These are phyloP conservation scores for Falco rusticolus DNA, from an alignment of 2,797 vertebrate species.

Conservation along the genomic window DNA sequence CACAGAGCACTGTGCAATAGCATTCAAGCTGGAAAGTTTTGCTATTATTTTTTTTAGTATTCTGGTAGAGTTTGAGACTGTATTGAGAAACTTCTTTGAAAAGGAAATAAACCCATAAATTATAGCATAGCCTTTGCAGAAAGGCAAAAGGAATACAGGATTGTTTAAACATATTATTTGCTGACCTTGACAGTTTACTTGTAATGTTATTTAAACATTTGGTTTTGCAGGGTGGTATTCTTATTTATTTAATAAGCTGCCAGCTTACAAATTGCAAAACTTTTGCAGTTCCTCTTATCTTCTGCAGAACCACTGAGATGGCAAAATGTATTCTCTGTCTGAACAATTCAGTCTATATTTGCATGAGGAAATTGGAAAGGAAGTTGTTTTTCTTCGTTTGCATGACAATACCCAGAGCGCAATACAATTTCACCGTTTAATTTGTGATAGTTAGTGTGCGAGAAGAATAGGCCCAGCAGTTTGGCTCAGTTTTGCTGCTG, in stretches of 20 bases:
- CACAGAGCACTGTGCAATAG: not conserved
- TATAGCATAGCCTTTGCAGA: slow-evolving; percentile 53
- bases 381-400: slow-evolving; percentile 80
- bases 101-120: slow-evolving; percentile 41
- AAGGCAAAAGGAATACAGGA: slow-evolving; percentile 48
- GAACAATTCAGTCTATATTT: slow-evolving; percentile 77
- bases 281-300: slow-evolving; percentile 77
- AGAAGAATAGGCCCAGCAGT: slow-evolving; percentile 44
- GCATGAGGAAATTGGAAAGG: slow-evolving; percentile 81
- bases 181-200: slow-evolving; percentile 73
- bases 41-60: slow-evolving; percentile 4
- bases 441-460: slow-evolving; percentile 70
- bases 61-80: not conserved
- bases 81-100: slow-evolving; percentile 55
- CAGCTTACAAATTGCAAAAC: slow-evolving; percentile 75
- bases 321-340: slow-evolving; percentile 79
- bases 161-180: slow-evolving; percentile 66
- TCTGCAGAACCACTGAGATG: slow-evolving; percentile 79
- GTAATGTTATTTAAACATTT: slow-evolving; percentile 76
- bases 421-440: slow-evolving; percentile 75
- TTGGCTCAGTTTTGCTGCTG: slow-evolving; percentile 45
- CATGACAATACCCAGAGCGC: slow-evolving; percentile 76
- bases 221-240: slow-evolving; percentile 12
- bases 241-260: slow-evolving; percentile 72
- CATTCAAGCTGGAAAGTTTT: not conserved